Evolutionary conservation across 2,113 vertebrate genomes (phyloP), one percentile per base, ranked within the genome.

Genomic region (Syngnathus floridae): DNA sequence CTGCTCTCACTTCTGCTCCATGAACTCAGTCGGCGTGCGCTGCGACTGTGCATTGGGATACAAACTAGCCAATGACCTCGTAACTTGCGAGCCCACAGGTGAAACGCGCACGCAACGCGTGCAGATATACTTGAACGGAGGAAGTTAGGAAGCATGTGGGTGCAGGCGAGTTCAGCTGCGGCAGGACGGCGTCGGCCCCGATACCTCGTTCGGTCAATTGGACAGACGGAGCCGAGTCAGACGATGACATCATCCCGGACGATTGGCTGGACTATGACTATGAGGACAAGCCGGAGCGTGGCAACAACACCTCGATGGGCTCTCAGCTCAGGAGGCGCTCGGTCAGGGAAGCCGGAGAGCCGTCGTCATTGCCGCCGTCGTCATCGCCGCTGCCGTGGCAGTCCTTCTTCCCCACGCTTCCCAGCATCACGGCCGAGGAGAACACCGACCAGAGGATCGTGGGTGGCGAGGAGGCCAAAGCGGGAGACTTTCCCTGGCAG

Each of bases 41-140:
- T 99, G 96, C 4, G 84, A 77, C 67, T 99, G 96, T 4, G 92
- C 93, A 0, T 0, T 31, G 0, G 94, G 95, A n/a, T 97, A 97
- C 16, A 84, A 1, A 22, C 92, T 98, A 22, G 85, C 73, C 0
- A 4, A 77, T 62, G 88, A 99, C 45, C 82, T 81, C 11, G 92
- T 71, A 65, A 88, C 87, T 71, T 99, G 96, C 62, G 82, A 90
- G 67, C 89, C 93, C 56, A 54, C 79, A 91, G 95, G 96, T 98
- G 66, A 61, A 4, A 64, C 54, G 26, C 11, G 22, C 31, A 35
- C 48, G 14, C 9, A 3, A 7, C 13, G 12, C 13, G 0, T 14
- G 12, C 11, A 51, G 8, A 16, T 14, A 7, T 26, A 22, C 21
- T 4, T 10, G 5, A 22, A 1, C 1, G n/a, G 22, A 54, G 41